Evolutionary conservation across 2,113 vertebrate species (phyloP).

Genomic region (Elgaria multicarinata): DNA sequence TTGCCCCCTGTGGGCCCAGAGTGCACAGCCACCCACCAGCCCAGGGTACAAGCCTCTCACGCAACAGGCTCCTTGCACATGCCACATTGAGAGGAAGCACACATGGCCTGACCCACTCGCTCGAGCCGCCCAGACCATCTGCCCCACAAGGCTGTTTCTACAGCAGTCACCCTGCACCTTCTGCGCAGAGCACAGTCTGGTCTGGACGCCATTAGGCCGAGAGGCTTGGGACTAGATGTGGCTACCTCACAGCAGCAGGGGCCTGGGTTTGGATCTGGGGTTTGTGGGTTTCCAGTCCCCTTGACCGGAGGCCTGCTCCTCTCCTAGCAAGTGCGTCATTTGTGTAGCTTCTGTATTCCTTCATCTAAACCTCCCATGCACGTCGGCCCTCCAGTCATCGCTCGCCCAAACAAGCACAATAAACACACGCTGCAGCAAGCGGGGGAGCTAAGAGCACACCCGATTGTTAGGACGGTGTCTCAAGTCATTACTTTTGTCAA

Average conservation of each 20-base stretch:
- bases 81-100: neutral
- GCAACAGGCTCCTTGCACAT: neutral
- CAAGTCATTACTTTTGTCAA: neutral
- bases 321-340: neutral
- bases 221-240: neutral
- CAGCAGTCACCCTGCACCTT: neutral
- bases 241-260: neutral
- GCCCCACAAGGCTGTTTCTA: neutral
- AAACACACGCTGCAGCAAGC: no score
- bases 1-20: neutral
- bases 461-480: no score
- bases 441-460: neutral
- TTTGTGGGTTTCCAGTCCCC: neutral
- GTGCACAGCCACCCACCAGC: neutral
- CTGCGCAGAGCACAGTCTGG: neutral
- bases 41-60: neutral
- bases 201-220: neutral
- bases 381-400: neutral
- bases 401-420: no score
- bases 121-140: neutral
- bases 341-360: neutral
- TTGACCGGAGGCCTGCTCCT: neutral
- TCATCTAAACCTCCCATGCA: neutral
- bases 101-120: neutral
- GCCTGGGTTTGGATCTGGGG: neutral